Evolutionary conservation across 2,113 vertebrate species (phyloP).

Genomic region (Fulmarus glacialis): DNA sequence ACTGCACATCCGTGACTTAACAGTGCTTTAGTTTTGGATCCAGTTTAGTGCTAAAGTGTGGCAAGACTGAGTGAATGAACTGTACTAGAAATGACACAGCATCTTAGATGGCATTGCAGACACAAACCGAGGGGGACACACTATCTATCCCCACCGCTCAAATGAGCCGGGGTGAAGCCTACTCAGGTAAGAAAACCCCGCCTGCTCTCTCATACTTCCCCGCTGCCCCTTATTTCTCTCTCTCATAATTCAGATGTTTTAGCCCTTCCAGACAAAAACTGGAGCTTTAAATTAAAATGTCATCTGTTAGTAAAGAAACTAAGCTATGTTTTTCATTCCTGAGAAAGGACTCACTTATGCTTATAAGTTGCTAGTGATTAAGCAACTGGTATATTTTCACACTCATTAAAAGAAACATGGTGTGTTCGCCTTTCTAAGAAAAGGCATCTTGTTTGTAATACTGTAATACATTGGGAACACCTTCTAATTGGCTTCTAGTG

Average conservation of each 20-base stretch:
- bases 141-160: not conserved
- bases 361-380: constrained; percentile 76
- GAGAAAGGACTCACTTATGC: constrained; percentile 68
- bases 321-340: constrained; percentile 61
- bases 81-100: not conserved
- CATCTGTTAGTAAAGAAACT: constrained; percentile 62
- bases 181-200: not conserved
- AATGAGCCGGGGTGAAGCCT: not conserved
- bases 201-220: not conserved
- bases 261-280: constrained; percentile 43
- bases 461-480: constrained; percentile 81
- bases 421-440: constrained; percentile 81
- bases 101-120: not conserved
- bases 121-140: not conserved
- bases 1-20: not conserved
- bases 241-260: constrained; percentile 38
- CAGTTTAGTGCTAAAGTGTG: not conserved
- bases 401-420: constrained; percentile 81
- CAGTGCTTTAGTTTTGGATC: not conserved
- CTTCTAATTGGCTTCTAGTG: constrained; percentile 82
- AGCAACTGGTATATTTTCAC: constrained; percentile 81
- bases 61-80: not conserved
- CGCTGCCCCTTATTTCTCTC: not conserved
- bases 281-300: constrained; percentile 66
- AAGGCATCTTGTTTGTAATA: constrained; percentile 83